These are phyloP conservation scores for Fulica atra DNA, from an alignment of 2,113 vertebrate genomes.

Conservation along the genomic window DNA sequence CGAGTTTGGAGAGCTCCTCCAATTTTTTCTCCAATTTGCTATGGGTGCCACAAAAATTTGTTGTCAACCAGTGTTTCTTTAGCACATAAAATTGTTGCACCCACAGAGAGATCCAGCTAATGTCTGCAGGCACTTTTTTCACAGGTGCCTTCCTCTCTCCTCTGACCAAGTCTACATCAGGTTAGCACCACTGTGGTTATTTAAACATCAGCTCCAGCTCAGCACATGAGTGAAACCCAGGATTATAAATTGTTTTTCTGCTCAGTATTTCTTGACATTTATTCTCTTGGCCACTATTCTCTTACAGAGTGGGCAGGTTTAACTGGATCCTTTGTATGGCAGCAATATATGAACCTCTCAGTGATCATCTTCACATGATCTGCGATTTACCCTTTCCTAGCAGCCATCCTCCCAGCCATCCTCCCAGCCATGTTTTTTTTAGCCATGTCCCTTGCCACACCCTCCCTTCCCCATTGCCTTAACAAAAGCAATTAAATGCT, in stretches of 20 bases:
- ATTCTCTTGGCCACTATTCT: neutral
- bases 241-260: neutral
- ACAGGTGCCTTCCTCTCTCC: neutral
- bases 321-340: neutral
- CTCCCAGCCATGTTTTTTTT: neutral
- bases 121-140: neutral
- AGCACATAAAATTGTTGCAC: neutral
- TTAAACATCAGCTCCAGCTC: neutral
- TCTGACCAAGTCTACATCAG: neutral
- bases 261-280: neutral
- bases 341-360: neutral
- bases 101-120: neutral
- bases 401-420: neutral
- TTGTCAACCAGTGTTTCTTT: neutral
- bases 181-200: neutral
- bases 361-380: neutral
- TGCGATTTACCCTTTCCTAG: neutral
- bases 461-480: neutral
- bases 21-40: neutral
- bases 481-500: neutral
- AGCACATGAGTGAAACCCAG: neutral
- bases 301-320: neutral
- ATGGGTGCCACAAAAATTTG: neutral
- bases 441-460: neutral
- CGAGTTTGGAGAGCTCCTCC: neutral